Base-by-base conservation (phyloP, 2,797 vertebrate species). In the Sebastes minor region DNA sequence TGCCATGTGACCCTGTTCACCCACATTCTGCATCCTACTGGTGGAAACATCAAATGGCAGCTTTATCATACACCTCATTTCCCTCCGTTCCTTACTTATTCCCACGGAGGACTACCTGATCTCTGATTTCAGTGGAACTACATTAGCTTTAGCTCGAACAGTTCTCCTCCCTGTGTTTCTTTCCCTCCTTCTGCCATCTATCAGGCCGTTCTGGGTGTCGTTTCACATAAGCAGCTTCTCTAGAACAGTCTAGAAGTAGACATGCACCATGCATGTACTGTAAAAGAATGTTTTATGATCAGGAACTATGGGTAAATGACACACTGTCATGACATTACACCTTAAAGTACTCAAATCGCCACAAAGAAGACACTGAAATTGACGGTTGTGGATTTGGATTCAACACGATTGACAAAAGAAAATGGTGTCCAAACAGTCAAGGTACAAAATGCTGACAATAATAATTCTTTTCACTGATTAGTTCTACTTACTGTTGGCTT, bases 1-100 rank as follows among this genome's bases (percentile, higher is more conserved):
- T n/a, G 98, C 97, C 96, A 99, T 97, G 92, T 99, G 97, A 84
- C 97, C 97, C 88, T 98, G 97, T 33, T 98, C 97, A 56, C 97
- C 97, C 65, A 99, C 96, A 18, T 96, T 96, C 84, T 97, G 97
- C 87, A 97, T 95, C 82, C 97, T 97, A 85, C 94, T 95, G 93
- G 92, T 14, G 35, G 35, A 90, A 25, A 89, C 46, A 80, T 4
- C 62, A 82, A 53, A 76, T 33, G 68, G 18, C 22, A 66, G 33
- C 10, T 7, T 52, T 11, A 61, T 42, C 23, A 69, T 0, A 18
- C 18, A 61, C 14, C 25, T 38, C 2, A 3, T 18, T n/a, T 16
- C 20, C 33, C 35, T 63, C 10, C 3, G 25, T 9, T 33, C 42
- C 23, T 23, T 23, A 22, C 8, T 1, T n/a, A 9, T 27, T 56